Base-by-base conservation (phyloP, 2,888 invertebrate species). In the Acleris literana region DNA sequence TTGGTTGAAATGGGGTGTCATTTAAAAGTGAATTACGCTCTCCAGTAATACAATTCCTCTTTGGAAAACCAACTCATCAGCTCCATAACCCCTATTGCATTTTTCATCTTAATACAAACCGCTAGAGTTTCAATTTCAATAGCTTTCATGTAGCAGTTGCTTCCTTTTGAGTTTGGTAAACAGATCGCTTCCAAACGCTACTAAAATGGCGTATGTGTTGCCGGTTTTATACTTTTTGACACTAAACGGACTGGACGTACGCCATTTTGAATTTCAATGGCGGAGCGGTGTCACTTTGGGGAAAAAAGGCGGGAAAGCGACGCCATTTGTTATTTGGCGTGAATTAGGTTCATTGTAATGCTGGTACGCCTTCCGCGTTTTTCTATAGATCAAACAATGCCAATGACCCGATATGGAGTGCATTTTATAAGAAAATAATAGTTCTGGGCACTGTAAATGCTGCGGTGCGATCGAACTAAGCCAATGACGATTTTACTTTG, bases 1-100 rank as follows among this genome's bases (percentile, higher is more conserved):
- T 64, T 64, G 64, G 59, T 59, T 18, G 54, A 54, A 64, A 64
- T 64, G 59, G 64, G 59, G 59, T 59, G 64, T 59, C 64, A 59
- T 64, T 64, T 64, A 64, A 64, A 59, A 59, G 64, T 64, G 64
- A 64, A 64, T 64, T 64, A 64, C 64, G 56, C 18, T 0, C 20
- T 18, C 43, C 43, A 13, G 39, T 13, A 39, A 39, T 13, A 39
- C 39, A 39, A 39, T 13, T 4, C 9, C 13, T 4, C 13, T 13
- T 39, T 13, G 1, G 39, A 4, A 39, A 39, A 39, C 1, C 39
- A 13, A 13, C 39, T 13, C 39, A 39, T 13, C 39, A 3, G 39
- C 13, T 4, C 4, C 1, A 13, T 4, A 39, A 13, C 13, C 4
- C 4, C 39, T 4, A 13, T 39, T 13, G 13, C 13, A 9, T 39